Conservation (phyloP, 2,113 vertebrate genomes). For the Euleptes europaea region DNA sequence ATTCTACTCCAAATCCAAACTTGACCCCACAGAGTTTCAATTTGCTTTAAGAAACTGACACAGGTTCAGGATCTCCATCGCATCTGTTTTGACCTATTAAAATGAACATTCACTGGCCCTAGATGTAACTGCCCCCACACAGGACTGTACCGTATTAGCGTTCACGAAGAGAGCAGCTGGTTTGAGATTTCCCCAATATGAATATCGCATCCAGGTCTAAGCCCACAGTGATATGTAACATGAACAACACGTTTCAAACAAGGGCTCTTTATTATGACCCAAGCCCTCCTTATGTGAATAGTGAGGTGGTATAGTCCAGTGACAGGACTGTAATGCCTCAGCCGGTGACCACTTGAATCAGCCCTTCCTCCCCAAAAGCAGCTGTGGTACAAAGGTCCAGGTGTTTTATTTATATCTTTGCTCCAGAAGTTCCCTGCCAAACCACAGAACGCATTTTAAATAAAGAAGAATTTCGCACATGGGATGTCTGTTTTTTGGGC, state of each 20-base stretch:
- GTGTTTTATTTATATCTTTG: not conserved
- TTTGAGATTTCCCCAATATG: not conserved
- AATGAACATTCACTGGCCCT: not conserved
- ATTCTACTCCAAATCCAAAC: too few species aligned
- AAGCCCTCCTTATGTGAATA: not conserved
- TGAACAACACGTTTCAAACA: not conserved
- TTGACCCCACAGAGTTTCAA: too few species aligned
- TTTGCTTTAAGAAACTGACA: too few species aligned
- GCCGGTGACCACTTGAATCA: not conserved
- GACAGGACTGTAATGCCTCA: not conserved
- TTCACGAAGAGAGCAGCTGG: not conserved
- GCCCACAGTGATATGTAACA: not conserved
- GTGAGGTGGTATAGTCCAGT: not conserved
- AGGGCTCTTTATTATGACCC: not conserved
- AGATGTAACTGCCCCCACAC: not conserved
- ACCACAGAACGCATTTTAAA: not conserved
- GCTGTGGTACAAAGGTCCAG: not conserved
- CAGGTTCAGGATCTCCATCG: too few species aligned
- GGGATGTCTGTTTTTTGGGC: not conserved
- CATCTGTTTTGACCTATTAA: not conserved
- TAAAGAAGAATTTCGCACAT: not conserved
- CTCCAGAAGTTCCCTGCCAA: not conserved
- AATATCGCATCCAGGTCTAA: not conserved
- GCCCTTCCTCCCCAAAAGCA: not conserved
- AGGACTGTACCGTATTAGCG: not conserved